These are phyloP conservation scores for Hesperia comma DNA, from an alignment of 2,888 invertebrate species.

Conservation along the genomic window DNA sequence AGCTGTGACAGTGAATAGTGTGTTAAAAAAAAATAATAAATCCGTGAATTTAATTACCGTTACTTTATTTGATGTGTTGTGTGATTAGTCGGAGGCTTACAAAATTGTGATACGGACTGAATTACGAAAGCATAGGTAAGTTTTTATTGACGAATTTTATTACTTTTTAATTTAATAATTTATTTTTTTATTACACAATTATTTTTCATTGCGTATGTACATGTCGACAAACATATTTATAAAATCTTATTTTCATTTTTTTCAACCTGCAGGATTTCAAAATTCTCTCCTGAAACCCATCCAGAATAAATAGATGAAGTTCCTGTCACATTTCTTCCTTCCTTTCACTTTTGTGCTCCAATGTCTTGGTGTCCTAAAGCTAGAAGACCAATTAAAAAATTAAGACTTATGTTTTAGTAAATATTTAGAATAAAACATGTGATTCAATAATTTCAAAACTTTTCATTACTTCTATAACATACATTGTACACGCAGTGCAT, in stretches of 20 bases:
- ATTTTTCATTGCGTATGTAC: neutral
- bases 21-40: constrained; percentile 24
- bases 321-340: constrained; percentile 10
- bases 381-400: too few species aligned
- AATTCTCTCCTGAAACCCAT: constrained; percentile 4
- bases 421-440: too few species aligned
- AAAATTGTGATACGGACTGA: neutral
- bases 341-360: neutral
- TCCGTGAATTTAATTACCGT: constrained; percentile 24
- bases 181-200: neutral
- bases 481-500: neutral
- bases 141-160: neutral
- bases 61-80: constrained; percentile 17
- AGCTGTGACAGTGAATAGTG: constrained; percentile 38
- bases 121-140: constrained; percentile 12
- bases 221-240: too few species aligned
- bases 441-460: too few species aligned
- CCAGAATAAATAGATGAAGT: constrained; percentile 3
- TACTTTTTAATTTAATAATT: neutral
- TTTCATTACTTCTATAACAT: too few species aligned
- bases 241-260: neutral
- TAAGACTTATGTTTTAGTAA: too few species aligned
- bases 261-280: neutral
- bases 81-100: constrained; percentile 7
- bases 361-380: neutral